Evolutionary conservation across 2,888 invertebrate species (phyloP), one percentile per base, ranked within the genome.

Genomic region (Psylliodes chrysocephalus): DNA sequence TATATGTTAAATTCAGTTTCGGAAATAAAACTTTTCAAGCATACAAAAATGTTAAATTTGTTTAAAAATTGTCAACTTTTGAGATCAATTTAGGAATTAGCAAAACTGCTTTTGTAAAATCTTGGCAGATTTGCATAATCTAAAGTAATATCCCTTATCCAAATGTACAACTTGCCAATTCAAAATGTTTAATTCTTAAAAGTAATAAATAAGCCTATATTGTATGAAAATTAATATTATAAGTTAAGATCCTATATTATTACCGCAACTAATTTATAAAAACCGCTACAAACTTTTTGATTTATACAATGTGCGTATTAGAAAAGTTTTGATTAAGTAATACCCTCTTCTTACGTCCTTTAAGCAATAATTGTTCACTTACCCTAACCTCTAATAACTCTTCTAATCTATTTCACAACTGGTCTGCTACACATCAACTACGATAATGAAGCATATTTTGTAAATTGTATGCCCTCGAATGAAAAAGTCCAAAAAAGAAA

Each of bases 371-470:
- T 64, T 33, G 67, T 65, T 60, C 38, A 60, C 53, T 64, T 67
- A 64, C 63, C 53, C 60, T 63, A 60, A 60, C 60, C 60, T 63
- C 66, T 68, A 68, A 63, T 53, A 65, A 61, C 63, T 66, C 59
- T 49, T 60, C 65, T 70, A 69, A 56, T 53, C 67, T 70, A 67
- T 70, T 61, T 71, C 68, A 67, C 68, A 67, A 70, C 63, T 66
- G 60, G 59, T 70, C 64, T 68, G 69, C 69, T 71, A 71, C 66
- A 72, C 72, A 70, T 67, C 63, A 70, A 73, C 71, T 71, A 71
- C 65, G 60, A 71, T 69, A 66, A 70, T 70, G 68, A 73, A 72
- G 69, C 72, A 68, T 69, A 66, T 65, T 66, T 57, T 52, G 51
- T 55, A 61, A 47, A 63, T 57, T 63, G 68, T 61, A 64, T 65